phyloP scores from a whole-genome alignment of 2,888 invertebrate genomes.

The Hyppa rectilinea region DNA sequence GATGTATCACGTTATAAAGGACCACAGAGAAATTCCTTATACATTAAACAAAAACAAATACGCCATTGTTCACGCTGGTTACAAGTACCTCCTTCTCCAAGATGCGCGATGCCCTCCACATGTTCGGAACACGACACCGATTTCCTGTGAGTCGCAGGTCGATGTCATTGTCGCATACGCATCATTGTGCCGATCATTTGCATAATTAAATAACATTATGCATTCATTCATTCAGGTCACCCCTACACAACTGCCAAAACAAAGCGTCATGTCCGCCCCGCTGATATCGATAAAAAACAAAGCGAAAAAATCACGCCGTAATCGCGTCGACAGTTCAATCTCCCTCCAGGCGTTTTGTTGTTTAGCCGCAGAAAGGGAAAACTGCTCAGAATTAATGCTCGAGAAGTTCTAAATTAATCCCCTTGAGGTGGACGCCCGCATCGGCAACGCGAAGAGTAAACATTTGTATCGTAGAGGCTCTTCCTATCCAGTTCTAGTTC shows the following conservation, averaged over 20 bases:
- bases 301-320: slow-evolving; percentile 68
- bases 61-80: slow-evolving; percentile 59
- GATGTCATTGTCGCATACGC: slow-evolving; percentile 79
- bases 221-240: slow-evolving; percentile 84
- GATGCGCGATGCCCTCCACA: slow-evolving; percentile 73
- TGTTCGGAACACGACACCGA: slow-evolving; percentile 82
- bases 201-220: slow-evolving; percentile 89
- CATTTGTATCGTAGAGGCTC: slow-evolving; percentile 75
- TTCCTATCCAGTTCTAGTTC: slow-evolving; percentile 71
- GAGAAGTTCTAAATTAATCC: slow-evolving; percentile 86
- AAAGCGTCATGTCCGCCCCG: slow-evolving; percentile 67
- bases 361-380: slow-evolving; percentile 83
- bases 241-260: slow-evolving; percentile 80
- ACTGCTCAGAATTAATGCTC: slow-evolving; percentile 80
- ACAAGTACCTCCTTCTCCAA: slow-evolving; percentile 63
- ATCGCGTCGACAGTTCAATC: slow-evolving; percentile 77
- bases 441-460: slow-evolving; percentile 77
- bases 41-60: slow-evolving; percentile 59
- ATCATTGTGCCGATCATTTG: slow-evolving; percentile 83
- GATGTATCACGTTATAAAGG: slow-evolving; percentile 45
- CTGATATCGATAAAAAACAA: slow-evolving; percentile 61
- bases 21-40: slow-evolving; percentile 54
- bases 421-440: slow-evolving; percentile 82
- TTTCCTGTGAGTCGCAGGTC: slow-evolving; percentile 83
- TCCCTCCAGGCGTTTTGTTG: slow-evolving; percentile 66